Evolutionary conservation across 2,888 invertebrate species (phyloP), one percentile per base, ranked within the genome.

Genomic region (Nephrotoma guestfalica): DNA sequence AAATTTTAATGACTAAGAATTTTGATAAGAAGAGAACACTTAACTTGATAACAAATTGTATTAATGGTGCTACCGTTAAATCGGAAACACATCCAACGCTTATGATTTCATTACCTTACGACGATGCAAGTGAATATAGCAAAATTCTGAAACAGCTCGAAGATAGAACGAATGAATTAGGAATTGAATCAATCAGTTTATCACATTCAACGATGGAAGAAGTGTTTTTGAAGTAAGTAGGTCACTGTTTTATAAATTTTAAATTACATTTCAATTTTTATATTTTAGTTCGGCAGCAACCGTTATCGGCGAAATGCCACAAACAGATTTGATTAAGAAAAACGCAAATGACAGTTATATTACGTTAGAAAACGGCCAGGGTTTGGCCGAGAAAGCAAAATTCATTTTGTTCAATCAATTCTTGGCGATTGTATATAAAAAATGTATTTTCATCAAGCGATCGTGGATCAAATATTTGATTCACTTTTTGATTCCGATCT

Each of bases 121-220:
- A 93, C 5, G 90, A 92, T 83, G 93, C 93, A 47, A 88, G 90
- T 4, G 90, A 91, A 51, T 95, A 96, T 90, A 93, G 95, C 0
- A 88, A 91, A 18, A 90, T 96, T 87, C 94, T 97, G 89, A 90
- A 92, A 3, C 90, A 91, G 1, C 89, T 98, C 71, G 97, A 97
- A 90, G 87, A 88, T 0, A 90, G 92, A 13, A 93, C 93, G 88
- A 90, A 91, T 0, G 89, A 92, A 4, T 91, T 97, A n/a, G 94
- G 94, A 0, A 94, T 98, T 84, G 93, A 93, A 86, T 94, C 95
- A 7, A 95, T 97, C 87, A 96, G 97, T 0, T 94, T 98, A 0
- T 96, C 97, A 0, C 94, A 97, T 18, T 97, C 98, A 0, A 97
- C 98, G 0, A 93, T 99, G 89, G 98, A 99, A 90, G 98, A 98